Percentiles rank a stretch among this genome's conserved stretches.
Conservation (phyloP, 1,140 invertebrate species). For the Ladona fulva region DNA sequence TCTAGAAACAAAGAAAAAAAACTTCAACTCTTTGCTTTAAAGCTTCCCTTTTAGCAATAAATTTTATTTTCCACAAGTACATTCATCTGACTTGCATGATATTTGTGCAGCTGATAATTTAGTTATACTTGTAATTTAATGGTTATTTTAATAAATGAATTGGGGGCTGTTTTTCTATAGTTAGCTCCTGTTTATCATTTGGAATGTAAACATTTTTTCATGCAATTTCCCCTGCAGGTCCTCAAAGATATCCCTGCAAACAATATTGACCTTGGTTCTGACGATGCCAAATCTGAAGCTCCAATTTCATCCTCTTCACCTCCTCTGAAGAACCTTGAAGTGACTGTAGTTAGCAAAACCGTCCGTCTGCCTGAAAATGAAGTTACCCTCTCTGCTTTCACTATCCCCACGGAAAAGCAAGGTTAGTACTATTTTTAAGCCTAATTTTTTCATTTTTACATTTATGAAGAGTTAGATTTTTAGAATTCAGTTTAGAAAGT, state of each 20-base stretch:
- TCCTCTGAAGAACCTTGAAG: slow-evolving; percentile 55
- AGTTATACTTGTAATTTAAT: too few species aligned
- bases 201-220: not conserved
- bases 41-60: too few species aligned
- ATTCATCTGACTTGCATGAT: too few species aligned
- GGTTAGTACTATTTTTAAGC: slow-evolving; percentile 35
- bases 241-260: not conserved
- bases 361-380: slow-evolving; percentile 60
- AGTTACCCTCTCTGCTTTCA: slow-evolving; percentile 68
- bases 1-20: too few species aligned
- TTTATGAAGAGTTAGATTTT: too few species aligned
- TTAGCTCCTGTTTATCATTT: too few species aligned
- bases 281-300: slow-evolving; percentile 25
- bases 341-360: slow-evolving; percentile 67
- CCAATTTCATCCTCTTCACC: slow-evolving; percentile 35
- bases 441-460: slow-evolving; percentile 15
- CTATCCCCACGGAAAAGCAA: slow-evolving; percentile 60
- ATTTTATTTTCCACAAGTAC: too few species aligned
- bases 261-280: not conserved
- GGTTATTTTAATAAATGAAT: too few species aligned
- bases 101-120: too few species aligned
- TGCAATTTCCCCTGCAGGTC: not conserved
- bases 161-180: too few species aligned
- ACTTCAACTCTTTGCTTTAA: too few species aligned
- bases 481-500: too few species aligned